Percentiles rank a stretch among this genome's conserved stretches.
Evolutionary conservation across 2,113 vertebrate species (phyloP).

Genomic region (Megalops atlanticus): DNA sequence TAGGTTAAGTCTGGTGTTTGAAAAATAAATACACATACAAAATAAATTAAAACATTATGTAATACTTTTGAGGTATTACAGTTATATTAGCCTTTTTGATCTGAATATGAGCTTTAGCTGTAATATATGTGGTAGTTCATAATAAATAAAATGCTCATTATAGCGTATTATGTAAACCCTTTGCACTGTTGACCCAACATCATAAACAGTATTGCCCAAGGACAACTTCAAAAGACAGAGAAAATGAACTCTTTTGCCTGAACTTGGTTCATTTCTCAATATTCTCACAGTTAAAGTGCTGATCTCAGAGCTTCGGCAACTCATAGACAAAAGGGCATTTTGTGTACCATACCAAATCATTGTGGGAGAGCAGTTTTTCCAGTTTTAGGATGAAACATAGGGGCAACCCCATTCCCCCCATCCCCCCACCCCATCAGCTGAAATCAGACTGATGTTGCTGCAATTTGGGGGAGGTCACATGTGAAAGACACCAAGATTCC

Average conservation of each 20-base stretch:
- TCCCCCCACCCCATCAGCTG: conserved; percentile 26
- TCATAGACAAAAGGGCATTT: conserved; percentile 42
- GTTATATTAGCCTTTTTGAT: conserved; percentile 70
- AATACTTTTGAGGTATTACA: conserved; percentile 78
- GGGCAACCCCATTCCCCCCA: conserved; percentile 37
- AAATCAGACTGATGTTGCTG: conserved; percentile 36
- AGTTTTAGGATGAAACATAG: conserved; percentile 50
- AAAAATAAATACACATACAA: conserved; percentile 89
- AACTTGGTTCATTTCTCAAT: conserved; percentile 48
- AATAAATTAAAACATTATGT: conserved; percentile 78
- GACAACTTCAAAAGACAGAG: conserved; percentile 38
- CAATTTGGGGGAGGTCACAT: conserved; percentile 51
- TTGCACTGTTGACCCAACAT: conserved; percentile 63
- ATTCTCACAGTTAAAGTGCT: conserved; percentile 78
- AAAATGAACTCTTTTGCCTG: background rate
- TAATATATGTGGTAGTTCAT: conserved; percentile 52
- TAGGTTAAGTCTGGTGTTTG: conserved; percentile 66
- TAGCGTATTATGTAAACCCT: conserved; percentile 52
- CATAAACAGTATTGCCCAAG: conserved; percentile 49
- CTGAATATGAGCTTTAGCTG: conserved; percentile 44
- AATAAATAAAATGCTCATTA: conserved; percentile 62
- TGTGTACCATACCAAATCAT: conserved; percentile 66
- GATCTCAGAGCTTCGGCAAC: conserved; percentile 63
- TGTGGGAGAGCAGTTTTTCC: conserved; percentile 46
- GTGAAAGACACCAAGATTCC: conserved; percentile 52